These are phyloP conservation scores for Macropis europaea DNA, from an alignment of 2,888 invertebrate genomes.

Conservation along the genomic window DNA sequence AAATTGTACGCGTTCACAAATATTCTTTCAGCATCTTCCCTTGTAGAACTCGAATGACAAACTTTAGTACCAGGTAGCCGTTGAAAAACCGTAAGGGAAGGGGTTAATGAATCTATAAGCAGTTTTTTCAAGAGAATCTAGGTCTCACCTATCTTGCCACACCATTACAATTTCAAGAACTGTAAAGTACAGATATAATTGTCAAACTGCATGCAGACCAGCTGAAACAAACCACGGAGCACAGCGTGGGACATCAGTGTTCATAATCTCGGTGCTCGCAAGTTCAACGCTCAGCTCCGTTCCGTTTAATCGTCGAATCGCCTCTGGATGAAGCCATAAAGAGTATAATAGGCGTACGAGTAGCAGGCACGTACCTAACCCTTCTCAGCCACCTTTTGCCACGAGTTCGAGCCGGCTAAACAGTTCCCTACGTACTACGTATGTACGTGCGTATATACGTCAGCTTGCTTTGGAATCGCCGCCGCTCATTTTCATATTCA, in stretches of 20 bases:
- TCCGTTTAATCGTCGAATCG: slow-evolving; percentile 57
- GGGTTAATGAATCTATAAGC: no score
- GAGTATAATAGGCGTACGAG: slow-evolving; percentile 51
- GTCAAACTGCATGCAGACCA: no score
- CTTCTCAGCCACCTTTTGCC: slow-evolving; percentile 14
- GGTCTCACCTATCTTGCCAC: no score
- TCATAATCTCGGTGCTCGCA: slow-evolving; percentile 35
- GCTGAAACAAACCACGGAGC: no score
- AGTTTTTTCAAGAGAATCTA: no score
- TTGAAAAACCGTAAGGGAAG: no score
- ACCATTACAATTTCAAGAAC: no score
- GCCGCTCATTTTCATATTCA: slow-evolving; percentile 61
- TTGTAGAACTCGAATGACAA: no score
- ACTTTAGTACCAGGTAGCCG: no score
- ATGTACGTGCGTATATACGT: slow-evolving; percentile 1
- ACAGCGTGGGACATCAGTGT: slow-evolving; percentile 35
- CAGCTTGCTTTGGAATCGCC: slow-evolving; percentile 49
- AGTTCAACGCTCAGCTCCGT: slow-evolving; percentile 42
- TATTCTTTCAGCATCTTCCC: no score
- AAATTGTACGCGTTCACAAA: no score
- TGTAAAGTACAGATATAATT: no score
- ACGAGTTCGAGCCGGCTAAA: not conserved
- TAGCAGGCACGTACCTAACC: slow-evolving; percentile 35
- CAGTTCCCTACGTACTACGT: not conserved
- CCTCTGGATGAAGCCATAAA: slow-evolving; percentile 56